Percentiles rank a stretch among this genome's conserved stretches.
phyloP scores from a whole-genome alignment of 2,797 vertebrate genomes.

The Sebastes kiyomatsui region DNA sequence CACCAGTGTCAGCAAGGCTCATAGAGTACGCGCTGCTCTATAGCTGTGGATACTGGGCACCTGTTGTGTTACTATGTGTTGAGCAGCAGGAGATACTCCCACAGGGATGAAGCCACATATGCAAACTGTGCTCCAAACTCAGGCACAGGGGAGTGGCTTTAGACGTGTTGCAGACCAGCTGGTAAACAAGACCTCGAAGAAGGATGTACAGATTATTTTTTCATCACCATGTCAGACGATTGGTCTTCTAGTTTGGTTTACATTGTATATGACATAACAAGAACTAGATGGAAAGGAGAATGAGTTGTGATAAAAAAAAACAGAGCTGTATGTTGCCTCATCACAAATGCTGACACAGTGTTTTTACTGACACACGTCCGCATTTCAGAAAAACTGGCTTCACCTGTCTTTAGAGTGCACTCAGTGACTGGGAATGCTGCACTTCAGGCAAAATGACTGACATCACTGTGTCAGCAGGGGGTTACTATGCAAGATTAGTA shows the following conservation, averaged over 20 bases:
- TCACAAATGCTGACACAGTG: constrained; percentile 37
- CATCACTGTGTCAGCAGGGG: constrained; percentile 28
- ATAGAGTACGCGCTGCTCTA: not conserved
- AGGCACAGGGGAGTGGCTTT: constrained; percentile 73
- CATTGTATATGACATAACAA: not conserved
- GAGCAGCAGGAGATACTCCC: constrained; percentile 77
- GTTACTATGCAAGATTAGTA: constrained; percentile 17
- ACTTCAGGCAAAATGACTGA: constrained; percentile 65
- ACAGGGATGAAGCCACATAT: constrained; percentile 84
- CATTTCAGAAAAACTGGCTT: constrained; percentile 46
- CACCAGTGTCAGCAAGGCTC: not conserved
- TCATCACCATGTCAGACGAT: not conserved
- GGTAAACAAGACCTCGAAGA: constrained; percentile 64
- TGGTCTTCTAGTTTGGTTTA: not conserved
- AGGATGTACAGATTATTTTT: not conserved
- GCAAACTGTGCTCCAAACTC: constrained; percentile 79
- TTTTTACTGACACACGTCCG: constrained; percentile 4
- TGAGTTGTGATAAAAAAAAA: not conserved
- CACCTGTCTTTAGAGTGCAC: constrained; percentile 40
- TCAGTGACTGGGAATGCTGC: constrained; percentile 68
- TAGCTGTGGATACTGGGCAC: constrained; percentile 69
- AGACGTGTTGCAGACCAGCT: constrained; percentile 57
- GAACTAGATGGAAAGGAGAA: not conserved
- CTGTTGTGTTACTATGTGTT: constrained; percentile 83
- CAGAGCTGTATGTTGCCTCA: constrained; percentile 16